Conservation (phyloP, 2,888 invertebrate species). For the Euplexia lucipara region DNA sequence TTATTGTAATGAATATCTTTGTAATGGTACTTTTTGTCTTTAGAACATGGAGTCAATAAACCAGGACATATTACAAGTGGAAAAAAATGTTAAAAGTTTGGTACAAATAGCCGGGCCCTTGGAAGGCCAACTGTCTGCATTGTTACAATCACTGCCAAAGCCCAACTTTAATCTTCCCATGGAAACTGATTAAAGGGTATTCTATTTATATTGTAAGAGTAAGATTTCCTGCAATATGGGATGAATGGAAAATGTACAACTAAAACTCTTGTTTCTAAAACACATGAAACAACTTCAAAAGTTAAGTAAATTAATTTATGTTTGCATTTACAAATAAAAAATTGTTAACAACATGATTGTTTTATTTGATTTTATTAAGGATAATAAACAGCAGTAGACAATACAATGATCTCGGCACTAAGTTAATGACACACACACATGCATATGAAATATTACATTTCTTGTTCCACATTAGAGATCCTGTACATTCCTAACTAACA, state of each 20-base stretch:
- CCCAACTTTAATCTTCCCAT: conserved; percentile 74
- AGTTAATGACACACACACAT: too few relatives aligned
- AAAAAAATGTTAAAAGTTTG: conserved; percentile 82
- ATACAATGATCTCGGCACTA: too few relatives aligned
- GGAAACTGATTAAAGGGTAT: conserved; percentile 77
- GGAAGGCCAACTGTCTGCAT: conserved; percentile 78
- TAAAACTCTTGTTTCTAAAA: too few relatives aligned
- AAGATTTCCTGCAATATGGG: background rate
- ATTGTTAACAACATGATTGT: background rate
- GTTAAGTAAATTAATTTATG: background rate
- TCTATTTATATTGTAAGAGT: background rate
- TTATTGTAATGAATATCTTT: background rate
- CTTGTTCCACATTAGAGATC: too few relatives aligned
- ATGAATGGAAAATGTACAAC: background rate
- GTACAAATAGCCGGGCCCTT: conserved; percentile 80
- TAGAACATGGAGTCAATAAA: conserved; percentile 87
- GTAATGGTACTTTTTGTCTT: conserved; percentile 49
- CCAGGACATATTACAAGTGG: conserved; percentile 83
- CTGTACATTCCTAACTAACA: too few relatives aligned
- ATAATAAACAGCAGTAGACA: too few relatives aligned
- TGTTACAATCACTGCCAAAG: conserved; percentile 82
- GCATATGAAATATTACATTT: too few relatives aligned
- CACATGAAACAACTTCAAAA: too few relatives aligned
- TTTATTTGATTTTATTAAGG: too few relatives aligned
- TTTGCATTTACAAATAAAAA: background rate